Evolutionary conservation across 2,888 invertebrate species (phyloP).

Genomic region (Polietes domitor): DNA sequence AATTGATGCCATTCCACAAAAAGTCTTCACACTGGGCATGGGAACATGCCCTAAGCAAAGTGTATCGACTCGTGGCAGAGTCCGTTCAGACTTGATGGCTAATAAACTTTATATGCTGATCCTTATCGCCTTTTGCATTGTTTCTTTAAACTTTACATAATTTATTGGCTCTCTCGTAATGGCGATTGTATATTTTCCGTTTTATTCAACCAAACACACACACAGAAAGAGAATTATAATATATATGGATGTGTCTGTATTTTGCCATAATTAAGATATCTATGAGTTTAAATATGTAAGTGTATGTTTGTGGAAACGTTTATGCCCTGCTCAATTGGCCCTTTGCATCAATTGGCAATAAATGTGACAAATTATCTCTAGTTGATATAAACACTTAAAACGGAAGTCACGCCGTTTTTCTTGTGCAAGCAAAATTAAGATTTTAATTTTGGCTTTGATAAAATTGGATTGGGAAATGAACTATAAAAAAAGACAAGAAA

Average conservation of each 20-base stretch:
- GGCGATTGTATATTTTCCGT: slow-evolving; percentile 17
- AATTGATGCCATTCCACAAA: slow-evolving; percentile 30
- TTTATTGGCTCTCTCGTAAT: slow-evolving; percentile 5
- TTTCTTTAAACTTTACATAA: slow-evolving; percentile 43
- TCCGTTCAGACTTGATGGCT: slow-evolving; percentile 23
- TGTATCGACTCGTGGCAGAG: not conserved
- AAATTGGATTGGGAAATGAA: not conserved
- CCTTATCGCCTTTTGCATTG: slow-evolving; percentile 30
- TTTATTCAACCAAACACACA: not conserved
- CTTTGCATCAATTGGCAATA: slow-evolving; percentile 64
- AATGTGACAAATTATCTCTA: slow-evolving; percentile 68
- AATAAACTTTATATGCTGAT: slow-evolving; percentile 19
- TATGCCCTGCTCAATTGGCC: slow-evolving; percentile 49
- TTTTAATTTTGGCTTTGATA: not conserved
- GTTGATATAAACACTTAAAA: slow-evolving; percentile 66
- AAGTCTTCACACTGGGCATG: not conserved
- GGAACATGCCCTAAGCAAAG: not conserved
- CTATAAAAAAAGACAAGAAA: not conserved
- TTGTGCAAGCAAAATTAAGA: slow-evolving; percentile 8
- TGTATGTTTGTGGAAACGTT: not conserved
- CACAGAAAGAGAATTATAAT: not conserved
- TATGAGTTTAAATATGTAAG: slow-evolving; percentile 22
- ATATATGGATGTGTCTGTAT: too few species aligned
- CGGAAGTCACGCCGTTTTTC: slow-evolving; percentile 60
- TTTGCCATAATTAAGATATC: slow-evolving; percentile 46